Evolutionary conservation across 2,113 vertebrate genomes (phyloP), one percentile per base, ranked within the genome.

Genomic region (Forbesichthys papilliferus): DNA sequence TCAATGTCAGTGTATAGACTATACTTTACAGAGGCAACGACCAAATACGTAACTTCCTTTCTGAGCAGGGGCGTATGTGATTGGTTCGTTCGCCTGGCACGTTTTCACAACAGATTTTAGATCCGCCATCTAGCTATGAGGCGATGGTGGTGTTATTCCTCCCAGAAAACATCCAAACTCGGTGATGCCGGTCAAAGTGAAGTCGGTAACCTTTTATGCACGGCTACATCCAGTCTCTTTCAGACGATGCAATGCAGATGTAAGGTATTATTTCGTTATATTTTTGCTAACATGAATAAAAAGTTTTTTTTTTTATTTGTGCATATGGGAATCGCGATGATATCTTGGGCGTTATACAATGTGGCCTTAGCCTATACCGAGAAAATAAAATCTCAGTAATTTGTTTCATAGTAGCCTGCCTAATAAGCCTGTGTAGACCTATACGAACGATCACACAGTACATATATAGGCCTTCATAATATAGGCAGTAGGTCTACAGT

Each of bases 21-120:
- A 76, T 56, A 27, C 27, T 90, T 92, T 73, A 85, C 89, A 77
- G 64, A 71, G 87, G 81, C 86, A 80, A 82, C 67, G 70, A 70
- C 74, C 69, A 27, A 9, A 11, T 1, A 11, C 93, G 93, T 91
- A 91, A 94, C 55, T 92, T 95, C 94, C 94, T 89, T 92, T 71
- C 49, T 64, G 73, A 59, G 73, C 60, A 79, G 49, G 34, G 62
- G 48, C 33, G 76, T 1, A 20, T 73, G 82, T 73, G 90, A 91
- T 92, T 94, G 92, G 91, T 84, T 81, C 63, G 84, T 79, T 0
- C 64, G 51, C 60, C 55, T 68, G 71, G 72, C 83, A 83, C 78
- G 82, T 77, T 84, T 69, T 63, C 70, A 81, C 69, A 61, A 33
- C 67, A 62, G 67, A 76, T 75, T 61, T 20, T 11, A 34, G 73